These are phyloP conservation scores for Cyprinodon tularosa DNA, from an alignment of 2,113 vertebrate genomes.

Conservation along the genomic window DNA sequence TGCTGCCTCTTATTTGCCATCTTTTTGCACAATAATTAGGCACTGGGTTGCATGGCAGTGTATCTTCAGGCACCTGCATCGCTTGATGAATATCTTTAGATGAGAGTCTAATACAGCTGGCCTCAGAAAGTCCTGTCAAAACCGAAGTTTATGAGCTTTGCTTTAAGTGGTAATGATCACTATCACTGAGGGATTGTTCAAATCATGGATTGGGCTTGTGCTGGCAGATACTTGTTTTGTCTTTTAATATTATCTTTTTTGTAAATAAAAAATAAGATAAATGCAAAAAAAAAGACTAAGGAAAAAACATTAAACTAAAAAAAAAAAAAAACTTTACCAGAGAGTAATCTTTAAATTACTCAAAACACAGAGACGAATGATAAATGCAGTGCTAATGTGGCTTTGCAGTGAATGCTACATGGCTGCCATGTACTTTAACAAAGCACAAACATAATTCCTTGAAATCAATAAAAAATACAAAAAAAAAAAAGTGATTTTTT, in stretches of 20 bases:
- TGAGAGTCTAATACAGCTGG: slow-evolving; percentile 61
- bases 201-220: no score
- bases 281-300: neutral
- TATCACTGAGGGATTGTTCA: slow-evolving; percentile 18
- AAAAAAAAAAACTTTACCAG: neutral
- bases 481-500: neutral
- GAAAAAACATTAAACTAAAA: neutral
- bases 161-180: slow-evolving; percentile 10
- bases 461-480: neutral
- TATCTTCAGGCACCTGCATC: slow-evolving; percentile 59
- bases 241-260: slow-evolving; percentile 18
- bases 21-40: slow-evolving; percentile 70
- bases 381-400: neutral
- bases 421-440: slow-evolving; percentile 50
- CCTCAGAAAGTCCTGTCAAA: slow-evolving; percentile 43
- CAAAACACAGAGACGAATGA: neutral
- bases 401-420: slow-evolving; percentile 14
- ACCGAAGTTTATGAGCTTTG: slow-evolving; percentile 42
- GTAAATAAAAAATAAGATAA: neutral
- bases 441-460: neutral
- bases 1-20: slow-evolving; percentile 41
- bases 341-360: slow-evolving; percentile 12
- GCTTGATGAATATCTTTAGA: slow-evolving; percentile 65
- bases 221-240: neutral
- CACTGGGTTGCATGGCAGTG: slow-evolving; percentile 41